Evolutionary conservation across 2,888 invertebrate species (phyloP).

Genomic region (Synanthedon andrenaeformis): DNA sequence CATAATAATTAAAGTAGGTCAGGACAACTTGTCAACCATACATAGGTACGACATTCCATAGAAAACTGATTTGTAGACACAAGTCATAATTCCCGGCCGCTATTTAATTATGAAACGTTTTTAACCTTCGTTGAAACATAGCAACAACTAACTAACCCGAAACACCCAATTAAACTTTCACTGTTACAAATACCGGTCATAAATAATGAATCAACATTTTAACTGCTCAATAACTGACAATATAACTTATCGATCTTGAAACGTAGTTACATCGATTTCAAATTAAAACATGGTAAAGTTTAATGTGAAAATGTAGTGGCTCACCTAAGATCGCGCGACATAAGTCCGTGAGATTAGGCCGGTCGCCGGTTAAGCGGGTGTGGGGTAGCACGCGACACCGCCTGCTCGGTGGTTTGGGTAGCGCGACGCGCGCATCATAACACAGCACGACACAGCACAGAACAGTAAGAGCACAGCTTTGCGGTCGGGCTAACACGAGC

Average conservation of each 20-base stretch:
- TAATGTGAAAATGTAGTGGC: conserved; percentile 27
- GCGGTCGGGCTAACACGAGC: conserved; percentile 9
- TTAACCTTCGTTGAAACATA: too few relatives aligned
- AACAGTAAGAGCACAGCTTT: conserved; percentile 10
- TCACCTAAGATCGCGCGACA: conserved; percentile 25
- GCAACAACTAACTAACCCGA: too few relatives aligned
- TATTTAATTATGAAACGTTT: too few relatives aligned
- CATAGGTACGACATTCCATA: too few relatives aligned
- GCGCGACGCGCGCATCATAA: conserved; percentile 8
- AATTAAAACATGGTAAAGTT: conserved; percentile 36
- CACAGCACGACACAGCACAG: conserved; percentile 1
- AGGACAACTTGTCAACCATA: not conserved
- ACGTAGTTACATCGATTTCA: conserved; percentile 44
- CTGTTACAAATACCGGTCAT: conserved; percentile 22
- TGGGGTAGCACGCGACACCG: conserved; percentile 15
- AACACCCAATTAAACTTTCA: conserved; percentile 15
- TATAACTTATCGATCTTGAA: conserved; percentile 33
- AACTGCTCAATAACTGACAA: conserved; percentile 24
- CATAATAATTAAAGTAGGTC: not conserved
- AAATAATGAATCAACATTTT: conserved; percentile 36
- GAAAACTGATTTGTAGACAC: too few relatives aligned
- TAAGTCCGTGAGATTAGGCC: not conserved
- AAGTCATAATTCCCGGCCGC: too few relatives aligned
- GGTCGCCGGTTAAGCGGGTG: conserved; percentile 14
- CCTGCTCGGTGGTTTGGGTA: conserved; percentile 7